Evolutionary conservation across 2,113 vertebrate genomes (phyloP).

Genomic region (Albula goreensis): DNA sequence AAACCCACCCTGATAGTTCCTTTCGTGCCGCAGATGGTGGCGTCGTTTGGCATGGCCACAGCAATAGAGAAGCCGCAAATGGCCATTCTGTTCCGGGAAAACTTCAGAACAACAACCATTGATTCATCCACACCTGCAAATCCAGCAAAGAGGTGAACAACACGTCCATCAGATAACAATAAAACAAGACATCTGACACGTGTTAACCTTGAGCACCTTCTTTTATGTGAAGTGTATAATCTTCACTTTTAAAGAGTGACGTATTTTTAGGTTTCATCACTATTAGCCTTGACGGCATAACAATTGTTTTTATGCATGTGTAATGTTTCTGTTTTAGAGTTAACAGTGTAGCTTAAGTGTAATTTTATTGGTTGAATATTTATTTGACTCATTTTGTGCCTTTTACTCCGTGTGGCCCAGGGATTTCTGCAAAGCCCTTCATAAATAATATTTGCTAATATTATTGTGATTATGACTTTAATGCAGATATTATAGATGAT

Average conservation of each 20-base stretch:
- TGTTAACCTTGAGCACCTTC: not conserved
- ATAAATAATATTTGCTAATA: too few species aligned
- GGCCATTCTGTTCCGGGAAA: constrained; percentile 62
- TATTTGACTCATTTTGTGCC: too few species aligned
- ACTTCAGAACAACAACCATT: constrained; percentile 63
- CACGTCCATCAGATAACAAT: not conserved
- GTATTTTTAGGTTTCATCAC: too few species aligned
- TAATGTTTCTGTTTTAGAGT: too few species aligned
- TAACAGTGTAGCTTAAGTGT: too few species aligned
- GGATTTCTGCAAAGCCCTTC: too few species aligned
- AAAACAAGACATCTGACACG: not conserved
- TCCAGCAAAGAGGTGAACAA: not conserved
- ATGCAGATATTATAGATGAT: too few species aligned
- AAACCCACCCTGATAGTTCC: constrained; percentile 66
- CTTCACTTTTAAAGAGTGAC: not conserved
- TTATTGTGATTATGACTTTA: too few species aligned
- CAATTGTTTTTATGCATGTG: too few species aligned
- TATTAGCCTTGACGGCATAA: too few species aligned
- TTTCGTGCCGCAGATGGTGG: constrained; percentile 61
- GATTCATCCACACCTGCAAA: constrained; percentile 63
- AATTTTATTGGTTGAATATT: too few species aligned
- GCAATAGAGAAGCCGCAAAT: constrained; percentile 53
- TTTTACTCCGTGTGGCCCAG: too few species aligned
- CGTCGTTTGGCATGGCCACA: constrained; percentile 58
- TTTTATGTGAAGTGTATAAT: not conserved